Conservation (phyloP, 2,888 invertebrate genomes). For the Leucania comma region DNA sequence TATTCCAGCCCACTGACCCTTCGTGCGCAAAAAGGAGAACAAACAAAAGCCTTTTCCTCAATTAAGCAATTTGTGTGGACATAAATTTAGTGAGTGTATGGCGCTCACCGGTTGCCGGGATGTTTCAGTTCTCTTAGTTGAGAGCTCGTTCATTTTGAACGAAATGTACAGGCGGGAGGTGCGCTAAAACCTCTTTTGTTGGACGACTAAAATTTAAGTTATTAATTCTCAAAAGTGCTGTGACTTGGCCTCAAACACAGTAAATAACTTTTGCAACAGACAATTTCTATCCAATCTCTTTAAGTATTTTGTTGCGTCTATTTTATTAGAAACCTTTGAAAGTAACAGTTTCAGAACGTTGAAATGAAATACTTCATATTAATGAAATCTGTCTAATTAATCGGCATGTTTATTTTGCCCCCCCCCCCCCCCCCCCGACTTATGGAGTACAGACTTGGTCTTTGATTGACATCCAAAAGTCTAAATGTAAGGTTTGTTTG, state of each 20-base stretch:
- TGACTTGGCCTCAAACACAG: not conserved
- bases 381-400: too few relatives aligned
- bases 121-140: slow-evolving; percentile 63
- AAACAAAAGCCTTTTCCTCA: slow-evolving; percentile 80
- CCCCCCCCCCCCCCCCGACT: too few relatives aligned
- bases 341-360: too few relatives aligned
- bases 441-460: too few relatives aligned
- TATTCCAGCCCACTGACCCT: slow-evolving; percentile 62
- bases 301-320: too few relatives aligned
- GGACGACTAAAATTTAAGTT: slow-evolving; percentile 35
- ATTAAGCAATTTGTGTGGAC: slow-evolving; percentile 81
- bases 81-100: slow-evolving; percentile 76
- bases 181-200: slow-evolving; percentile 33
- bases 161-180: slow-evolving; percentile 46
- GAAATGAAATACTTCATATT: too few relatives aligned
- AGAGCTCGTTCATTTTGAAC: slow-evolving; percentile 61
- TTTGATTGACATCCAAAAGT: too few relatives aligned
- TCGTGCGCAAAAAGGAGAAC: slow-evolving; percentile 71
- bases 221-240: slow-evolving; percentile 13
- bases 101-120: slow-evolving; percentile 67
- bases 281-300: too few relatives aligned
- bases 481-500: too few relatives aligned
- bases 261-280: too few relatives aligned
- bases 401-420: too few relatives aligned
- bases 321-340: too few relatives aligned